Evolutionary conservation across 1,140 invertebrate genomes (phyloP).

Genomic region (Drosophila chauvacae): DNA sequence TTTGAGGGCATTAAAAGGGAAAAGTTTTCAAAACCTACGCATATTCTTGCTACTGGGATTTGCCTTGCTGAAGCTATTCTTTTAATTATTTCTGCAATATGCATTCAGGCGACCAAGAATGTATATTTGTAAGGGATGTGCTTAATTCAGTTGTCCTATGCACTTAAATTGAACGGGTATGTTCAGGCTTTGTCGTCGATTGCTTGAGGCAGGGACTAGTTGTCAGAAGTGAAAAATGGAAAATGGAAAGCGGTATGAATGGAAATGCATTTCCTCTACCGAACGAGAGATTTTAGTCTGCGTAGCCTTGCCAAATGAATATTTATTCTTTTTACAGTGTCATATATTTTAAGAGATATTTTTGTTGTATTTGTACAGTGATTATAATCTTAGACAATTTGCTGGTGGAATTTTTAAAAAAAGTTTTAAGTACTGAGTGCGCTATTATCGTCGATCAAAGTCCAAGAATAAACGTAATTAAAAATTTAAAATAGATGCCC

Average conservation of each 20-base stretch:
- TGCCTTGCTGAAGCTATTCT: slow-evolving; percentile 7
- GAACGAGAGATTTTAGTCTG: neutral
- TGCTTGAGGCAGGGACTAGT: neutral
- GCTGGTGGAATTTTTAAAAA: neutral
- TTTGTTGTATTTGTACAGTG: neutral
- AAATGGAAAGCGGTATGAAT: neutral
- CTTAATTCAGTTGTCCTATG: slow-evolving; percentile 1
- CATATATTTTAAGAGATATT: neutral
- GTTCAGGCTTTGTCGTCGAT: neutral
- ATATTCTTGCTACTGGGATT: neutral
- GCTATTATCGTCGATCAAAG: neutral
- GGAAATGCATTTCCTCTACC: neutral
- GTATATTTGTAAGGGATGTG: neutral
- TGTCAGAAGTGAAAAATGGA: neutral
- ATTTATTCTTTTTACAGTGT: neutral
- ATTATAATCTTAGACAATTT: neutral
- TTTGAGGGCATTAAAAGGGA: slow-evolving; percentile 19
- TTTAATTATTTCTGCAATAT: slow-evolving; percentile 35
- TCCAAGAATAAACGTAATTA: no score
- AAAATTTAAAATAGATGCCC: neutral
- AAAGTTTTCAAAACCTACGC: slow-evolving; percentile 20
- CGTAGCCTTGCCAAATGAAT: neutral
- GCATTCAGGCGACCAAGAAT: neutral
- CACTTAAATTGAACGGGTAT: slow-evolving; percentile 10
- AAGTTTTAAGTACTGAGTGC: neutral